Evolutionary conservation across 2,888 invertebrate species (phyloP).

Genomic region (Melanostoma scalare): DNA sequence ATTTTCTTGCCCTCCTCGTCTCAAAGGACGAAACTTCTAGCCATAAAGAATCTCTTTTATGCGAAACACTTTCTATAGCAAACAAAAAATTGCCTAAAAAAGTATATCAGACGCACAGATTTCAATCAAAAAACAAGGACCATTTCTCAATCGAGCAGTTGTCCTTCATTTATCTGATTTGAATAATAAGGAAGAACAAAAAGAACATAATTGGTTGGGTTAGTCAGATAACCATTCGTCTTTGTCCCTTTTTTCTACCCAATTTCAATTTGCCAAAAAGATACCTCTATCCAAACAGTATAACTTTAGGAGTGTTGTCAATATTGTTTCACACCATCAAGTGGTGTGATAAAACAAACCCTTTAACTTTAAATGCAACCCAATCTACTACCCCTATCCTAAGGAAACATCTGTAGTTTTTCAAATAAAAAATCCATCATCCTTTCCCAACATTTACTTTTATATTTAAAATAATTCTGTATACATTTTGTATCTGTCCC

Average conservation of each 20-base stretch:
- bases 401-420: neutral
- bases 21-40: too few species aligned
- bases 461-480: slow-evolving; percentile 29
- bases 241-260: neutral
- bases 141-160: too few species aligned
- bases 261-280: too few species aligned
- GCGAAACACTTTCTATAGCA: too few species aligned
- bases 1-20: too few species aligned
- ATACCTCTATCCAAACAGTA: slow-evolving; percentile 7
- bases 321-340: slow-evolving; percentile 18
- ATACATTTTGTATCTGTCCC: slow-evolving; percentile 78
- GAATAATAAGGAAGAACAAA: too few species aligned
- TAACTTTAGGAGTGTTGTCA: slow-evolving; percentile 12
- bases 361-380: slow-evolving; percentile 25
- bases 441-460: neutral
- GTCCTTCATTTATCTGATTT: too few species aligned
- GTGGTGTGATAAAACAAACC: slow-evolving; percentile 10
- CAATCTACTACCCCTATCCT: neutral
- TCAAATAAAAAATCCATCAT: neutral
- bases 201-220: too few species aligned
- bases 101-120: too few species aligned
- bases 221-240: neutral
- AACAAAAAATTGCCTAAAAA: too few species aligned
- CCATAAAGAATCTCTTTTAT: too few species aligned
- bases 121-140: too few species aligned